Evolutionary conservation across 2,888 invertebrate species (phyloP), one percentile per base, ranked within the genome.

Genomic region (Arenicola marina): DNA sequence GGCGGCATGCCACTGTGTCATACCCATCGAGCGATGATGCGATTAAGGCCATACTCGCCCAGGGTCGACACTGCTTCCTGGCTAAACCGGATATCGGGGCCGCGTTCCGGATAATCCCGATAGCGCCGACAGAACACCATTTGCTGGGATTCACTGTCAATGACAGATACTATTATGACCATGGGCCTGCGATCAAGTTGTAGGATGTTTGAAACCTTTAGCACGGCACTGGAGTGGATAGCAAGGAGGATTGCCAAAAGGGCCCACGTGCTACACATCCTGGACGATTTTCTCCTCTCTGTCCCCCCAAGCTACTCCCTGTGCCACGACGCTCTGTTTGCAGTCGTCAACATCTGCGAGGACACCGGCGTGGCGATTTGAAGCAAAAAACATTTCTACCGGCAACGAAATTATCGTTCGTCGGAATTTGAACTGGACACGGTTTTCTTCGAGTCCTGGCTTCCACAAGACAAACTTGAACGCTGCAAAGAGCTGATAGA

Each of bases 221-320:
- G 48, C 24, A 18, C 48, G 7, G 26, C 48, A 7, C 24, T 48
- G 18, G 18, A 48, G 48, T 11, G 24, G 15, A 48, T 48, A 18
- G 48, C 48, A 7, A 11, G 18, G 7, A 21, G 7, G 21, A 48
- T 7, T 11, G 7, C 21, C 7, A 7, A 7, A 11, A 21, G 7
- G 21, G 18, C 24, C 7, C 18, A 48, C 24, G 21, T 48, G 7
- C 7, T 21, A 11, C 48, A 48, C 21, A 11, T 48, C 7, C 24
- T 48, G 48, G 48, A 48, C 24, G 48, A 48, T 48, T 48, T 48
- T 48, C 15, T 48, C 18, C 15, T 48, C n/a, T n/a, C n/a, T n/a
- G n/a, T n/a, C n/a, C n/a, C n/a, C n/a, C n/a, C n/a, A n/a, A n/a
- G n/a, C n/a, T n/a, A n/a, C n/a, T n/a, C n/a, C n/a, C n/a, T n/a